Evolutionary conservation across 2,888 invertebrate genomes (phyloP), one percentile per base, ranked within the genome.

Genomic region (Hydropsyche betteni): DNA sequence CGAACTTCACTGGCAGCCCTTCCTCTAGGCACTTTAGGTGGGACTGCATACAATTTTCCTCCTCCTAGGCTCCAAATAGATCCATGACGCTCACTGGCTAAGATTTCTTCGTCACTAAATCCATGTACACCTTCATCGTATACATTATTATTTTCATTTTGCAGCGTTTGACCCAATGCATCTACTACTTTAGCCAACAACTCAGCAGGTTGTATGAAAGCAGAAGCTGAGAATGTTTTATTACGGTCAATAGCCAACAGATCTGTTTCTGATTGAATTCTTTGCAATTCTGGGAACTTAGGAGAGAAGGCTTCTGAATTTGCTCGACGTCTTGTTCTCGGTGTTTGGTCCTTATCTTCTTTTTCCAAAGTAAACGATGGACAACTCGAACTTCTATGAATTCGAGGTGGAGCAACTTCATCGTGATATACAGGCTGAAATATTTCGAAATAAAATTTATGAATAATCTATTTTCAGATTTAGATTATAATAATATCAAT

Each of bases 241-340:
- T 91, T 91, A 81, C 92, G 92, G 83, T 95, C 94, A 79, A 95
- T 94, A 58, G 91, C 89, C 76, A 91, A 89, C 64, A 95, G 86
- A 83, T 95, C 94, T 0, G 93, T 92, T 80, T 95, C 95, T 0
- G 94, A 95, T 79, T 92, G 91, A 71, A 92, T 91, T 75, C 92
- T 88, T 5, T 83, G 83, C 4, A 92, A 84, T 83, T 87, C 86
- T 69, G 87, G 86, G 81, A 83, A 85, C n/a, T 84, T 83, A 12
- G 84, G 83, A n/a, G 68, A 58, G 76, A 89, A 89, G 76, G 90
- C 90, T 83, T 91, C 91, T 0, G 92, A 92, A 80, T 90, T 90
- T 0, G 92, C 92, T 72, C 92, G 87, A 82, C 85, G 89, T 80
- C 87, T 89, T 76, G 83, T 83, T 71, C 85, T 83, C 0, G 87